phyloP scores from a whole-genome alignment of 2,113 vertebrate genomes.

The Barbus barbus region DNA sequence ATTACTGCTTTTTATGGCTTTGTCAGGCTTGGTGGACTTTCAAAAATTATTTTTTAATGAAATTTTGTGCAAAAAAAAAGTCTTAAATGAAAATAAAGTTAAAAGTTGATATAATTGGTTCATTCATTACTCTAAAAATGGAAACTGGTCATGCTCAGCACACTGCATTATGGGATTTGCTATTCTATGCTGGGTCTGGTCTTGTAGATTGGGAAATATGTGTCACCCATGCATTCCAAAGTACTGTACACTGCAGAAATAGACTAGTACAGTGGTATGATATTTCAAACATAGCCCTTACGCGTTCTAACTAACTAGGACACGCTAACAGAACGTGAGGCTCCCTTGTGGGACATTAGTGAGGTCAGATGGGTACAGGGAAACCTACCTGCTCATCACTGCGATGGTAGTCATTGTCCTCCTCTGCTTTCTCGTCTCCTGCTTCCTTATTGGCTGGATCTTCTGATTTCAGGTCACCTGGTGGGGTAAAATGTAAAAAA shows the following conservation, averaged over 20 bases:
- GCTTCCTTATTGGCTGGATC: conserved; percentile 87
- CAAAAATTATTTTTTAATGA: too few relatives aligned
- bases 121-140: background rate
- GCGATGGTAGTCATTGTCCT: conserved; percentile 95
- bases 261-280: background rate
- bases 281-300: background rate
- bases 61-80: too few relatives aligned
- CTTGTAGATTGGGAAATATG: background rate
- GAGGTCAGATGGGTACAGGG: background rate
- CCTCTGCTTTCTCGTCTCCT: conserved; percentile 92
- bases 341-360: background rate
- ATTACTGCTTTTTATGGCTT: too few relatives aligned
- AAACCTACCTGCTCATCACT: conserved; percentile 92
- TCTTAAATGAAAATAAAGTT: background rate
- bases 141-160: background rate
- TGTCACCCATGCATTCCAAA: background rate
- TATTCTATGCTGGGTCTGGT: background rate
- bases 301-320: background rate
- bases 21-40: too few relatives aligned
- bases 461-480: conserved; percentile 92
- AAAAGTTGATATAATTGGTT: background rate
- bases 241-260: background rate
- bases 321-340: background rate
- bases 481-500: background rate
- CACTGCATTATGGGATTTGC: background rate